Base-by-base conservation (phyloP, 2,888 invertebrate genomes). In the Crepidodera aurea region DNA sequence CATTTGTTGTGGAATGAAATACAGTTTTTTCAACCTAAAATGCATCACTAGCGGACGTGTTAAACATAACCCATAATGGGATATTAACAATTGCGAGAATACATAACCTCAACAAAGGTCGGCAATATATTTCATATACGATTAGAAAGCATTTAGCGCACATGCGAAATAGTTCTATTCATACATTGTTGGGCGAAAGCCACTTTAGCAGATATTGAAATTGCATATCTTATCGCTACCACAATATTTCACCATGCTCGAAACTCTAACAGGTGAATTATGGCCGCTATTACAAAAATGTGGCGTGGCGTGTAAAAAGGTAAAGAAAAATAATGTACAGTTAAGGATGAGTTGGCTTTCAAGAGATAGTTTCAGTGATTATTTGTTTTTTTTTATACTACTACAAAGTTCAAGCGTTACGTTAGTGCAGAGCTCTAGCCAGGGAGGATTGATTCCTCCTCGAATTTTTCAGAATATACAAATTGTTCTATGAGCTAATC, bases 231-330 rank as follows among this genome's bases (percentile, higher is more conserved):
- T 62, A 67, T 67, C 66, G 51, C 42, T 25, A 39, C 32, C 42
- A 60, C 66, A 60, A 69, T 70, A 68, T 68, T 69, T 70, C 67
- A 69, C 60, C 53, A 40, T 60, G 61, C 67, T 55, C 62, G 60
- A 60, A 68, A 65, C 68, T 68, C 71, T 60, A 55, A 71, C 71
- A 71, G 71, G 71, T 71, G 69, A 71, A 60, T 69, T 53, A 66
- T 67, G 62, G 54, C 66, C 55, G 37, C 32, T 46, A 56, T 60
- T 56, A 61, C 51, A 63, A 65, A 63, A 67, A 63, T 63, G 58
- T 60, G 42, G 19, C 42, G 54, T 32, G 56, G 54, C 29, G 55
- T 34, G 40, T 44, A 56, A 61, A 60, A 61, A 39, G 50, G 37
- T 48, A 42, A 64, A 54, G 48, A 56, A 42, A 53, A 57, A 40